Evolutionary conservation across 2,888 invertebrate genomes (phyloP), one percentile per base, ranked within the genome.

Genomic region (Ophion slaviceki): DNA sequence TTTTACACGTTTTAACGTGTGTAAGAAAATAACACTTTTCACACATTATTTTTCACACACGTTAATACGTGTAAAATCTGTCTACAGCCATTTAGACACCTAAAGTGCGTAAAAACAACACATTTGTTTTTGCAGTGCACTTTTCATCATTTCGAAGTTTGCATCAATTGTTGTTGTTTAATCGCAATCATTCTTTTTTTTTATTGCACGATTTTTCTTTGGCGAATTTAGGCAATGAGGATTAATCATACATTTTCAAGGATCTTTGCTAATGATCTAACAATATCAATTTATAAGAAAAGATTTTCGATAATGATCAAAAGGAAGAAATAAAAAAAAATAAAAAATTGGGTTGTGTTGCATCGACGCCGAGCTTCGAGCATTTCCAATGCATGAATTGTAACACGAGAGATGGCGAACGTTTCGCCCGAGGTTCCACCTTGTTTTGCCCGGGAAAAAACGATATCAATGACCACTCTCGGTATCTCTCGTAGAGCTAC

Each of bases 381-480:
- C 11, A 53, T 53, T 53, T 40, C n/a, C 40, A 14, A 36, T 62
- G 28, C 28, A 62, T 62, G 45, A 4, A 68, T 68, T 40, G 40
- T 70, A 47, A 47, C 24, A 40, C 53, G 66, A n/a, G 66, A 47
- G n/a, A 32, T 7, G 47, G 20, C n/a, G 70, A 59, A 24, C 70
- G 47, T 79, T 62, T 47, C 62, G 45, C 17, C 8, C 47, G 7
- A 47, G 20, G 28, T 28, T 70, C 20, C n/a, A 24, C 24, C 47
- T n/a, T 47, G 61, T 70, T 64, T 68, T 32, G 28, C 64, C n/a
- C 47, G 66, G 72, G 59, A 28, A 77, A 68, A 76, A 81, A 77
- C 84, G 64, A 75, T 47, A 80, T 45, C 61, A 20, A 72, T 53
- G 72, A 10, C 68, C 72, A 40, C 57, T 72, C 67, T 74, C 71